A percentile compares a stretch with the other conserved stretches of the same genome.
phyloP scores from a whole-genome alignment of 2,797 vertebrate species.

The Alcedo quadribrachys region DNA sequence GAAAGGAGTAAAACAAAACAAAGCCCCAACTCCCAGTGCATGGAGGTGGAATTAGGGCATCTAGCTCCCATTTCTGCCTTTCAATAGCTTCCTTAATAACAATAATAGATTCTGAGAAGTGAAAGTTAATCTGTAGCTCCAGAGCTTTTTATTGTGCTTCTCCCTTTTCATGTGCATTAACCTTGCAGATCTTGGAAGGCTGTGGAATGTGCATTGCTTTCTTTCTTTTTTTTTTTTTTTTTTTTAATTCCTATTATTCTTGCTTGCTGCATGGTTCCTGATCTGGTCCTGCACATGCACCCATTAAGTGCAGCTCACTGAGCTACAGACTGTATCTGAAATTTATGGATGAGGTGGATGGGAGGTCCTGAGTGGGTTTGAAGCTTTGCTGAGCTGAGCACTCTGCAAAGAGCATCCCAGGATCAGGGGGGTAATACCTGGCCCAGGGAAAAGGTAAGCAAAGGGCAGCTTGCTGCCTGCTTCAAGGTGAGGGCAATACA shows the following conservation, averaged over 20 bases:
- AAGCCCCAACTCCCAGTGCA: neutral
- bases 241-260: neutral
- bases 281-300: neutral
- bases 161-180: conserved; percentile 7
- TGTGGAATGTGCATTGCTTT: neutral
- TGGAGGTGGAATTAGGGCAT: conserved; percentile 38
- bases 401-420: neutral
- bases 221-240: neutral
- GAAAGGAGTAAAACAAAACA: neutral
- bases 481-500: neutral
- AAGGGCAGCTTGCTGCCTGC: neutral
- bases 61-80: neutral
- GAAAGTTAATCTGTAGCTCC: conserved; percentile 28
- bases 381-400: neutral
- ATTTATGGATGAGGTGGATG: neutral
- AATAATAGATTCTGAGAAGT: neutral
- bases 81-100: neutral
- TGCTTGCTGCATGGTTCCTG: neutral
- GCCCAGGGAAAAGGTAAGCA: neutral
- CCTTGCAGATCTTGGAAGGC: neutral
- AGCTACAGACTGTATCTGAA: neutral
- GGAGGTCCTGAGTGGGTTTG: neutral
- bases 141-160: conserved; percentile 17
- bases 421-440: rapidly evolving
- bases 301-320: neutral